phyloP scores from a whole-genome alignment of 2,888 invertebrate species.

The Leucoma salicis region DNA sequence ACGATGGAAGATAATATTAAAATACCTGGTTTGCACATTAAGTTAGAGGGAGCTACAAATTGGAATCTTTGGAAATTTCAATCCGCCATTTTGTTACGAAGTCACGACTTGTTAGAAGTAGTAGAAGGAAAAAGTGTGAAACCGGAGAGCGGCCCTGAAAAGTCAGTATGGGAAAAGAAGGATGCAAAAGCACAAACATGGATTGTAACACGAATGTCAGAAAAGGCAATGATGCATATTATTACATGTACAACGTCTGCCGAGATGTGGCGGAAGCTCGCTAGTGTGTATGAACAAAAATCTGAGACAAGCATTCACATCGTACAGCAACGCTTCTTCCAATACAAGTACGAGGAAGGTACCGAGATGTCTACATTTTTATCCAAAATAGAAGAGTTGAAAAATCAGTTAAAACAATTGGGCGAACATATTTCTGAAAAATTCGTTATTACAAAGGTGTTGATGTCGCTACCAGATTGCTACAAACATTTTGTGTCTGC shows the following conservation, averaged over 20 bases:
- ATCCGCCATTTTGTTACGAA: too few relatives aligned
- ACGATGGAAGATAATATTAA: too few relatives aligned
- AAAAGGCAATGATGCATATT: too few relatives aligned
- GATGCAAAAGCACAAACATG: slow-evolving; percentile 32
- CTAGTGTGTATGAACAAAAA: slow-evolving; percentile 43
- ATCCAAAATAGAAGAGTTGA: slow-evolving; percentile 33
- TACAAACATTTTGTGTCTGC: slow-evolving; percentile 4
- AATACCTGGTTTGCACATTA: too few relatives aligned
- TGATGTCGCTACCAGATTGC: background rate
- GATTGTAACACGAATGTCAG: slow-evolving; percentile 34
- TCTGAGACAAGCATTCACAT: slow-evolving; percentile 12
- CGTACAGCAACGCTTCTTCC: slow-evolving; percentile 42
- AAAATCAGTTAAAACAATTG: background rate
- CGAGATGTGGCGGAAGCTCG: slow-evolving; percentile 41
- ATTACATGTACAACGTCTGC: slow-evolving; percentile 29
- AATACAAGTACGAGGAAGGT: slow-evolving; percentile 14
- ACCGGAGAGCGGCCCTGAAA: too few relatives aligned
- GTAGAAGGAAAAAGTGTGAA: too few relatives aligned
- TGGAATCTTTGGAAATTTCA: too few relatives aligned
- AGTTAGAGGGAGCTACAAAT: too few relatives aligned
- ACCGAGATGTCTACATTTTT: slow-evolving; percentile 19
- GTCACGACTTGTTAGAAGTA: too few relatives aligned
- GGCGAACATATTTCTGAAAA: too few relatives aligned
- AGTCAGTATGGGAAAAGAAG: too few relatives aligned
- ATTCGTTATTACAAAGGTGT: background rate